Percentiles rank a stretch among this genome's conserved stretches.
Conservation (phyloP, 1,140 invertebrate species). For the Oedothorax gibbosus region DNA sequence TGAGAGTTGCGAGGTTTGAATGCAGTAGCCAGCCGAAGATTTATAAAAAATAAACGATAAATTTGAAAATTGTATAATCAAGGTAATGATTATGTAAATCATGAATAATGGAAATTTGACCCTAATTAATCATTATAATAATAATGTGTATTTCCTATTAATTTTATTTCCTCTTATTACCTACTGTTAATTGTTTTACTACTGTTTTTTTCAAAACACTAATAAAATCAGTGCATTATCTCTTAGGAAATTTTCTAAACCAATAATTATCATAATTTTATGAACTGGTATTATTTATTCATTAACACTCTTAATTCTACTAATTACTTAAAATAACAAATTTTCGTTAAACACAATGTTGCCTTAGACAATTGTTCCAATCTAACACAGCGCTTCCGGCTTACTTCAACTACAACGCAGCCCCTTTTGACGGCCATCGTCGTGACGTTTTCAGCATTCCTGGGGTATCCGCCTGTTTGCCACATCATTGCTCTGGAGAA, state of each 20-base stretch:
- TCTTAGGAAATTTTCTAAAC: neutral
- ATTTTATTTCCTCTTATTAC: too few species aligned
- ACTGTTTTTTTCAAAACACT: too few species aligned
- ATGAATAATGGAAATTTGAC: too few species aligned
- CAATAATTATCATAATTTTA: neutral
- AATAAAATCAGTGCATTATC: too few species aligned
- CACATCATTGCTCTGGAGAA: slow-evolving; percentile 3
- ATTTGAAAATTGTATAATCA: too few species aligned
- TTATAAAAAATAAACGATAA: too few species aligned
- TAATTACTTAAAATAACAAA: neutral
- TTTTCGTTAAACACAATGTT: neutral
- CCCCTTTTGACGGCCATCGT: neutral
- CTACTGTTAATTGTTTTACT: too few species aligned
- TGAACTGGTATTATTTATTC: neutral
- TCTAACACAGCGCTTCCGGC: neutral
- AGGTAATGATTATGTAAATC: too few species aligned
- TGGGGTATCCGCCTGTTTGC: slow-evolving; percentile 1
- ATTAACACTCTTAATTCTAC: neutral
- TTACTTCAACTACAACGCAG: neutral
- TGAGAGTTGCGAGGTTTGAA: too few species aligned
- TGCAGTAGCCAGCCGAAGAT: too few species aligned
- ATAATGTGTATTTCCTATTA: too few species aligned
- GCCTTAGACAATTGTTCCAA: neutral
- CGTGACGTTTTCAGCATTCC: neutral
- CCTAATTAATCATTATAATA: too few species aligned